Evolutionary conservation across 2,113 vertebrate species (phyloP).

Genomic region (Carassius auratus): DNA sequence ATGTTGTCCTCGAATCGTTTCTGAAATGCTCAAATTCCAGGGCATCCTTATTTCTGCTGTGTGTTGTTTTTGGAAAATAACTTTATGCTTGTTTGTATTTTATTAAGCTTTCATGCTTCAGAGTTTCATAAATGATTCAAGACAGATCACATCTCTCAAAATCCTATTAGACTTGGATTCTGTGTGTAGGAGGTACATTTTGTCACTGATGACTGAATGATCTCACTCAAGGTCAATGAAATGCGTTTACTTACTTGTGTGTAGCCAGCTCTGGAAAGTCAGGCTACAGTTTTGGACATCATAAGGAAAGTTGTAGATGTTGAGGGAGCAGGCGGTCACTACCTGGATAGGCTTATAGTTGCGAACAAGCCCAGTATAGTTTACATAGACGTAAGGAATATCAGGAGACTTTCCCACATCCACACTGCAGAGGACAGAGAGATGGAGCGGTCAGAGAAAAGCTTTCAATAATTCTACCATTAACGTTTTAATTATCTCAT

Average conservation of each 20-base stretch:
- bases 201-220: background rate
- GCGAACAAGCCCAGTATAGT: slow-evolving; percentile 81
- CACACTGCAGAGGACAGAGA: slow-evolving; percentile 76
- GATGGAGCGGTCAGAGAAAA: background rate
- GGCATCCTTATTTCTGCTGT: background rate
- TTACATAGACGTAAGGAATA: slow-evolving; percentile 91
- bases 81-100: background rate
- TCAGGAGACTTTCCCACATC: slow-evolving; percentile 94
- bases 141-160: slow-evolving; percentile 8
- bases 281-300: slow-evolving; percentile 97
- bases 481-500: background rate
- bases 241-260: slow-evolving; percentile 82
- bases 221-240: background rate
- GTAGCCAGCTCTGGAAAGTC: slow-evolving; percentile 98
- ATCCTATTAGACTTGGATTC: background rate
- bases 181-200: background rate
- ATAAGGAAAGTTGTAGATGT: slow-evolving; percentile 98
- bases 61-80: background rate
- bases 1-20: background rate
- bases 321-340: slow-evolving; percentile 92
- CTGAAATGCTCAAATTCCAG: background rate
- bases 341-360: slow-evolving; percentile 98
- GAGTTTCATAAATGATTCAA: background rate
- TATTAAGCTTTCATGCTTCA: background rate
- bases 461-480: background rate